A percentile compares a stretch with the other conserved stretches of the same genome.
Conservation (phyloP, 2,888 invertebrate genomes). For the Lochmaea crataegi region DNA sequence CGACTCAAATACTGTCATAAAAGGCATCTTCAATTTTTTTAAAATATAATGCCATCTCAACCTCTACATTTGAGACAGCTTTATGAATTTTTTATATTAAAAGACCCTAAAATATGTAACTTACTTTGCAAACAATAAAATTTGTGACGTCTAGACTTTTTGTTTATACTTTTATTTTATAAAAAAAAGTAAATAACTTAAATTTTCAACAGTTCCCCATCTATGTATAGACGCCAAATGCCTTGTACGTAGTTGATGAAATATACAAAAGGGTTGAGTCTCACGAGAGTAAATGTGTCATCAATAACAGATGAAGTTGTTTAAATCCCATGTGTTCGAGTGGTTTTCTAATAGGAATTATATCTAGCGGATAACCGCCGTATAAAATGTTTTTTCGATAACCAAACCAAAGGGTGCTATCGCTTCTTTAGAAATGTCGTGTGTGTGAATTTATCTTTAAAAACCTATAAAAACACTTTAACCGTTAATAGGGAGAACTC, state of each 20-base stretch:
- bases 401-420: neutral
- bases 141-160: too few species aligned
- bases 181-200: neutral
- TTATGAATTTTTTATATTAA: too few species aligned
- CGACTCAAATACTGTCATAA: too few species aligned
- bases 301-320: conserved; percentile 31
- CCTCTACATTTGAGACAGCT: too few species aligned
- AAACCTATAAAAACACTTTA: too few species aligned
- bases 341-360: conserved; percentile 18
- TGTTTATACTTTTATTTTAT: too few species aligned
- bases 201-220: neutral
- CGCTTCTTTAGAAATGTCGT: neutral
- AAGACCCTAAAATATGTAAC: too few species aligned
- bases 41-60: too few species aligned
- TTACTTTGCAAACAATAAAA: too few species aligned
- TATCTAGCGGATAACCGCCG: neutral
- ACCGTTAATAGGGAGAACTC: too few species aligned
- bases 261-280: conserved; percentile 35
- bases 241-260: neutral
- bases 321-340: conserved; percentile 34
- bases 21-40: too few species aligned
- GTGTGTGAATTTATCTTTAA: too few species aligned
- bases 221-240: neutral
- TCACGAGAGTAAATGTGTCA: conserved; percentile 35
- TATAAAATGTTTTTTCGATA: conserved; percentile 8